phyloP scores from a whole-genome alignment of 2,797 vertebrate genomes.

The Eleutherodactylus coqui region DNA sequence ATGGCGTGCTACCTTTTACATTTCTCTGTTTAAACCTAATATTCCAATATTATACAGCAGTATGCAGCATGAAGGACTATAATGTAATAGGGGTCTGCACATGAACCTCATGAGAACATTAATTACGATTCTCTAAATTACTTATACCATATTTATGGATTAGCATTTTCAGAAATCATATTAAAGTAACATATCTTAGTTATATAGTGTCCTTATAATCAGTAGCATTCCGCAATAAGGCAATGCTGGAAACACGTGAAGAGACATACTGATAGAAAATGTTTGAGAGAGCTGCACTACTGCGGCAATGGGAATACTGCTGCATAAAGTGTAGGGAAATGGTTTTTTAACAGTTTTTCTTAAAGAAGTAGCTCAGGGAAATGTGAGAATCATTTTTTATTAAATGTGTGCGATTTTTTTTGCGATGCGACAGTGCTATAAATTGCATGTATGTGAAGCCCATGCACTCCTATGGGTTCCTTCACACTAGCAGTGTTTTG shows the following conservation, averaged over 20 bases:
- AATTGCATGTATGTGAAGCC: no score
- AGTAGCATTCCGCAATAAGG: not conserved
- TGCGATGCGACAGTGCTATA: no score
- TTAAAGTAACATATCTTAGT: not conserved
- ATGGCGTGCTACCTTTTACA: conserved; percentile 41
- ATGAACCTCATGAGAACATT: not conserved
- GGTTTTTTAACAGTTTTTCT: no score
- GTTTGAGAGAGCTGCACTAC: no score
- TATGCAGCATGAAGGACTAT: conserved; percentile 25
- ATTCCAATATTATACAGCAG: conserved; percentile 46
- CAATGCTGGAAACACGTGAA: not conserved
- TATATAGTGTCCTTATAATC: not conserved
- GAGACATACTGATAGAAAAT: not conserved
- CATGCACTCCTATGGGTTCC: no score
- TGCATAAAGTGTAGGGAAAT: no score
- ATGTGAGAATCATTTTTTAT: no score
- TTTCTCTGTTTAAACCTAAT: conserved; percentile 61
- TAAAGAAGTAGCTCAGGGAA: no score
- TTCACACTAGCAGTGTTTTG: no score
- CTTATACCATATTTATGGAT: not conserved
- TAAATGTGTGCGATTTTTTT: no score
- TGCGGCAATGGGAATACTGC: not conserved
- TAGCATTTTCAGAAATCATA: not conserved
- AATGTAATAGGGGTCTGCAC: not conserved
- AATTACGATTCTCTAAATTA: not conserved